A percentile compares a stretch with the other conserved stretches of the same genome.
Conservation (phyloP, 2,113 vertebrate species). For the Brachypodius melanocephalos region DNA sequence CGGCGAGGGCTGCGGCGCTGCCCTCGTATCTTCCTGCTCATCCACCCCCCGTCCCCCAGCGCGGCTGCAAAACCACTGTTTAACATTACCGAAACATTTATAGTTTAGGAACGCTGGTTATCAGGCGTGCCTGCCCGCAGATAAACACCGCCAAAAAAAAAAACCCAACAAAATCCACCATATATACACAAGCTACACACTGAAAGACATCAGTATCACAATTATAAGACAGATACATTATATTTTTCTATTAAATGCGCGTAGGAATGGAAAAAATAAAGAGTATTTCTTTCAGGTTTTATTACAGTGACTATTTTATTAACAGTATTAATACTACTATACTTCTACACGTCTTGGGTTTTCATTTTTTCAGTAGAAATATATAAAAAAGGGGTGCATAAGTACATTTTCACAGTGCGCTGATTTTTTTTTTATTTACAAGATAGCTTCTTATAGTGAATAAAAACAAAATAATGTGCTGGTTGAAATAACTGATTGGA, state of each 20-base stretch:
- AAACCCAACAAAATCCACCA: not conserved
- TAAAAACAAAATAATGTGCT: constrained; percentile 76
- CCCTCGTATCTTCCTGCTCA: not conserved
- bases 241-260: not conserved
- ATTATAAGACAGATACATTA: not conserved
- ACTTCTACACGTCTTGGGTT: constrained; percentile 71
- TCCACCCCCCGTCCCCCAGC: not conserved
- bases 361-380: constrained; percentile 74
- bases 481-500: constrained; percentile 76
- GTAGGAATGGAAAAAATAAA: constrained; percentile 42
- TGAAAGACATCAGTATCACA: constrained; percentile 27
- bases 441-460: constrained; percentile 78
- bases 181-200: not conserved
- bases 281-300: constrained; percentile 65
- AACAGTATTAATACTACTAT: constrained; percentile 71
- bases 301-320: constrained; percentile 79
- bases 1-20: not conserved
- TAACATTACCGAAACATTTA: constrained; percentile 52
- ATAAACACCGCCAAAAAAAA: constrained; percentile 15
- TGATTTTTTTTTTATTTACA: constrained; percentile 80
- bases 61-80: constrained; percentile 36
- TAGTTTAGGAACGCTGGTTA: constrained; percentile 17
- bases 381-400: constrained; percentile 78
- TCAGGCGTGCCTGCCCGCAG: not conserved
- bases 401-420: constrained; percentile 83